Percentiles rank a stretch among this genome's conserved stretches.
Conservation (phyloP, 1,140 invertebrate genomes). For the Lepidurus couesii region DNA sequence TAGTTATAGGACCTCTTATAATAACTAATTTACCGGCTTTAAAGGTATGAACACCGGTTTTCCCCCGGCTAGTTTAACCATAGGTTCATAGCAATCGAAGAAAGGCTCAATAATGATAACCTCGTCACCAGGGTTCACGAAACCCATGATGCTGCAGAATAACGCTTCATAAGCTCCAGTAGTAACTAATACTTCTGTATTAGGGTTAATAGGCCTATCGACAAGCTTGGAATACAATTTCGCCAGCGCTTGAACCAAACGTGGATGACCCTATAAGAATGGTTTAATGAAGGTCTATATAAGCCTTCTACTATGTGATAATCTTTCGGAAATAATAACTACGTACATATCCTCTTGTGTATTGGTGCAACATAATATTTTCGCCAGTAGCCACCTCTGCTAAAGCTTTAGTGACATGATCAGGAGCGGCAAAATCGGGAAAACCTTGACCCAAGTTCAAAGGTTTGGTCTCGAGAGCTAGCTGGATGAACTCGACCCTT, state of each 20-base stretch:
- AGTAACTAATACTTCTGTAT: conserved; percentile 80
- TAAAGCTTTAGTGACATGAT: conserved; percentile 73
- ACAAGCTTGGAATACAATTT: conserved; percentile 79
- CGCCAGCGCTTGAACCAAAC: conserved; percentile 74
- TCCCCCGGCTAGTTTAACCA: conserved; percentile 83
- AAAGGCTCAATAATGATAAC: conserved; percentile 97
- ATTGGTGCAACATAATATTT: conserved; percentile 81
- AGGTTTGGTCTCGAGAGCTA: conserved; percentile 81
- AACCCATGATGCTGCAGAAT: conserved; percentile 74
- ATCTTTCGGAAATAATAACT: neutral
- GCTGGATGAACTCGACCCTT: conserved; percentile 91
- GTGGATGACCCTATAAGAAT: conserved; percentile 55
- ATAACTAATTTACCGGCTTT: conserved; percentile 57
- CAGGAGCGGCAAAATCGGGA: conserved; percentile 84
- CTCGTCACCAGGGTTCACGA: conserved; percentile 60
- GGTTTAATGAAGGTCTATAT: neutral
- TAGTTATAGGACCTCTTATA: neutral
- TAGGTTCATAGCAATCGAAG: conserved; percentile 96
- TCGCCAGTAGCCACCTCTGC: conserved; percentile 58
- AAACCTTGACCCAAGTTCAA: conserved; percentile 97
- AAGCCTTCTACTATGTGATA: neutral
- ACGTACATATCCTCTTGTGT: conserved; percentile 79
- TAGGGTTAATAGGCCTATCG: conserved; percentile 65
- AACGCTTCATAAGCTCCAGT: conserved; percentile 87
- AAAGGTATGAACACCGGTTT: conserved; percentile 81